A percentile compares a stretch with the other conserved stretches of the same genome.
Evolutionary conservation across 1,140 invertebrate species (phyloP).

Genomic region (Nephila pilipes): DNA sequence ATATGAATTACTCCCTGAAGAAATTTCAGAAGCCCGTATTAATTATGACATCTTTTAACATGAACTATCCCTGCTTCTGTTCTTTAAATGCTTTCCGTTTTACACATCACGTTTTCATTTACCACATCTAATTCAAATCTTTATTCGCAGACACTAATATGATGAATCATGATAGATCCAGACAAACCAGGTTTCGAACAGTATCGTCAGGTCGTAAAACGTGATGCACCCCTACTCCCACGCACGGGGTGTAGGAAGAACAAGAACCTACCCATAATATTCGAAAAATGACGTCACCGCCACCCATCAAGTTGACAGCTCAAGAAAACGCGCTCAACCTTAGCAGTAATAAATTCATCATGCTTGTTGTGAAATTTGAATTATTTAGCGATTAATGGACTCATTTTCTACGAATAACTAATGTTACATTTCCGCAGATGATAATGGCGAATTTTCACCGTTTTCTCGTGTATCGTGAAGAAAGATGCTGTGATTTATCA

Average conservation of each 20-base stretch:
- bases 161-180: not conserved
- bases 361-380: not conserved
- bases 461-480: not conserved
- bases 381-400: constrained; percentile 2
- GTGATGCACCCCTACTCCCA: not conserved
- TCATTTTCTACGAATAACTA: constrained; percentile 1
- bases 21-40: not conserved
- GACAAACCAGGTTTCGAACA: not conserved
- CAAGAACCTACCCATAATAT: not conserved
- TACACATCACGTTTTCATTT: constrained; percentile 1
- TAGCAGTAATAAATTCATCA: constrained; percentile 17
- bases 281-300: not conserved
- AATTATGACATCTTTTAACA: not conserved
- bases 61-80: not conserved
- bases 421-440: constrained; percentile 16
- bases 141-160: not conserved
- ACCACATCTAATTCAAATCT: constrained; percentile 25
- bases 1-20: too few species aligned
- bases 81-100: not conserved
- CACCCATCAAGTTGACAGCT: constrained; percentile 20
- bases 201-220: not conserved
- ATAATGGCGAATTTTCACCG: not conserved
- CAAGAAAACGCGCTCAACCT: not conserved
- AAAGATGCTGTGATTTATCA: not conserved
- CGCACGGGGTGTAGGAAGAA: not conserved